These are phyloP conservation scores for Eutrigla gurnardus DNA, from an alignment of 2,797 vertebrate genomes.

Conservation along the genomic window DNA sequence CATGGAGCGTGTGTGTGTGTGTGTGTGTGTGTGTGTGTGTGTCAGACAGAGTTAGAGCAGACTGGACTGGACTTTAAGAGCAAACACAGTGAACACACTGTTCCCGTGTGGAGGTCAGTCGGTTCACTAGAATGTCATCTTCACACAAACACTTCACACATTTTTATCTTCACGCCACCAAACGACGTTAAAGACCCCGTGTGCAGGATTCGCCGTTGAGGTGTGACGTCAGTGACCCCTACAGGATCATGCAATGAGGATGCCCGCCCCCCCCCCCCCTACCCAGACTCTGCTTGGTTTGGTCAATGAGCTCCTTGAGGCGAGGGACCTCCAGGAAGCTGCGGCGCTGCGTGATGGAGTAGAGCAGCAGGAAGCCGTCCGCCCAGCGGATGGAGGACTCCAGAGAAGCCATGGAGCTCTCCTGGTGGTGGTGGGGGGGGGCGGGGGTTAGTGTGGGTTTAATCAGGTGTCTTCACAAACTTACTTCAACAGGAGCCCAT, in stretches of 20 bases:
- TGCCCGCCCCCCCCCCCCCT: background rate
- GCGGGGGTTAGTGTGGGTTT: too few relatives aligned
- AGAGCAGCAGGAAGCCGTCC: constrained; percentile 84
- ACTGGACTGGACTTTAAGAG: constrained; percentile 21
- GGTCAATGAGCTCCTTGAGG: constrained; percentile 83
- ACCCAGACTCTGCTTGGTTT: constrained; percentile 83
- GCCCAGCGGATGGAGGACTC: constrained; percentile 84
- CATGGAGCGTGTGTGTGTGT: constrained; percentile 27
- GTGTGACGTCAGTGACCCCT: too few relatives aligned
- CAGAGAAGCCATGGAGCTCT: constrained; percentile 68
- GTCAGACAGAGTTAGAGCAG: constrained; percentile 39
- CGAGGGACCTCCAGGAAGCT: constrained; percentile 81
- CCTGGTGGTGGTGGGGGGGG: constrained; percentile 57
- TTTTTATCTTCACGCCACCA: background rate
- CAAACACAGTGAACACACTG: constrained; percentile 40
- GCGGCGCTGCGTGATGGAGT: constrained; percentile 82
- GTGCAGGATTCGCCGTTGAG: background rate
- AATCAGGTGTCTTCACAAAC: too few relatives aligned
- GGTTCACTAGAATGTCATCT: background rate
- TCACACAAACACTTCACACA: background rate
- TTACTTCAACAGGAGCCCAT: background rate
- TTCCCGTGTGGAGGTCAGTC: constrained; percentile 22
- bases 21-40: constrained; percentile 9
- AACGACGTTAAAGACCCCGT: background rate
- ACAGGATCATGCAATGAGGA: too few relatives aligned